Base-by-base conservation (phyloP, 2,888 invertebrate genomes). In the Drosophila atroscutellata region DNA sequence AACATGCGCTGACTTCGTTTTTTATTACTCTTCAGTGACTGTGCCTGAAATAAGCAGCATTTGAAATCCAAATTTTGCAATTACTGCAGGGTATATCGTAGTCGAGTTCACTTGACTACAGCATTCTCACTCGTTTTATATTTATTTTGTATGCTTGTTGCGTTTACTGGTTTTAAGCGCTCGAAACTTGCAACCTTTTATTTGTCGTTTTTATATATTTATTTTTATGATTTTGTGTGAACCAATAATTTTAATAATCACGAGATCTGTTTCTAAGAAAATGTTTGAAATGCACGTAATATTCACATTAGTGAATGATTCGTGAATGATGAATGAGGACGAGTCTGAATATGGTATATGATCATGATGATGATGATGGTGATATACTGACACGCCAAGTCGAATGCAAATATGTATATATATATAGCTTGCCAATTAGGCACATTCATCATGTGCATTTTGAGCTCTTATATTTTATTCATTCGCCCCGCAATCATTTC, bases 221-320 rank as follows among this genome's bases (percentile, higher is more conserved):
- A 32, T 49, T 39, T 0, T 9, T 2, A 11, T 1, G 1, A 1
- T 36, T 36, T 37, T 68, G 20, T 36, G 15, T 86, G 77, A 86
- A 78, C 70, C 68, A 77, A 83, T 81, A 75, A 77, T 86, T 86
- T 83, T 80, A 69, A 80, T 80, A 89, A 80, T 80, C 81, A 81
- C 78, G 80, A 86, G 83, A 65, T 32, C n/a, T 15, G 11, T 50
- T 13, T 9, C 4, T n/a, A 54, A 55, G 54, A 60, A 30, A 73
- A 70, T 57, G 69, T 56, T 70, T 42, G 32, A 49, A 57, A 75
- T 64, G 60, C 70, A 64, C 37, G 69, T 28, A 30, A 15, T 55
- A 57, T 54, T 54, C 57, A 58, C 58, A 69, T 57, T 58, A 36
- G 47, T 32, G 59, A 32, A 49, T 62, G 5, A 61, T 61, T 58